These are phyloP conservation scores for Cordilura impudica DNA, from an alignment of 2,888 invertebrate genomes.

Conservation along the genomic window DNA sequence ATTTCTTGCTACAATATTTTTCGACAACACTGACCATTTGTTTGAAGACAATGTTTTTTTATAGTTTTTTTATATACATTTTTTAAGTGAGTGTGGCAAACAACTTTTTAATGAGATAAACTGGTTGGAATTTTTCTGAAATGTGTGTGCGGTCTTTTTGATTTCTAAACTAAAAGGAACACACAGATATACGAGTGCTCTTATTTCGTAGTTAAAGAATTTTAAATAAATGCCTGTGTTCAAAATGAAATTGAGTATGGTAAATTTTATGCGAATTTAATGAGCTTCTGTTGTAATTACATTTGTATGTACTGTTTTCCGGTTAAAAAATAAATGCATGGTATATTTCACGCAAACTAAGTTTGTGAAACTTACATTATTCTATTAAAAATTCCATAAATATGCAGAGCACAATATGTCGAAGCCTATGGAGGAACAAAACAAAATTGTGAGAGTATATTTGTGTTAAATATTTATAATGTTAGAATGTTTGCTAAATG, in stretches of 20 bases:
- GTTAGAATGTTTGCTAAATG: too few species aligned
- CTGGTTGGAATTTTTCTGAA: conserved; percentile 49
- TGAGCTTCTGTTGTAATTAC: conserved; percentile 40
- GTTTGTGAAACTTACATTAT: not conserved
- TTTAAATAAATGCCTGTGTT: conserved; percentile 7
- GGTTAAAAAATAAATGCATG: not conserved
- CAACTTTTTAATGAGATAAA: conserved; percentile 64
- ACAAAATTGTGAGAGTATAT: not conserved
- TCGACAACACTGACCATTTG: not conserved
- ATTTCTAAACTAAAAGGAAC: conserved; percentile 35
- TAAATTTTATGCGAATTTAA: conserved; percentile 47
- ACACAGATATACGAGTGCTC: not conserved
- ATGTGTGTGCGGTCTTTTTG: conserved; percentile 45
- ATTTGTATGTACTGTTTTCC: not conserved
- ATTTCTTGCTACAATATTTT: too few species aligned
- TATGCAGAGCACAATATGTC: conserved; percentile 24
- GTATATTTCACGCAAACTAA: conserved; percentile 25
- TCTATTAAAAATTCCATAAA: conserved; percentile 3
- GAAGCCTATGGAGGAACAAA: not conserved
- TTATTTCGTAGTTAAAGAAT: conserved; percentile 10
- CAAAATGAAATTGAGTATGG: not conserved
- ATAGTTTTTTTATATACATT: not conserved
- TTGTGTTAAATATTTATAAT: conserved; percentile 35
- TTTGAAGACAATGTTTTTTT: conserved; percentile 1
- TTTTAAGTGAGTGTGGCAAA: conserved; percentile 42